These are phyloP conservation scores for Acrossocheilus wenchowensis DNA, from an alignment of 2,797 vertebrate genomes.

Conservation along the genomic window DNA sequence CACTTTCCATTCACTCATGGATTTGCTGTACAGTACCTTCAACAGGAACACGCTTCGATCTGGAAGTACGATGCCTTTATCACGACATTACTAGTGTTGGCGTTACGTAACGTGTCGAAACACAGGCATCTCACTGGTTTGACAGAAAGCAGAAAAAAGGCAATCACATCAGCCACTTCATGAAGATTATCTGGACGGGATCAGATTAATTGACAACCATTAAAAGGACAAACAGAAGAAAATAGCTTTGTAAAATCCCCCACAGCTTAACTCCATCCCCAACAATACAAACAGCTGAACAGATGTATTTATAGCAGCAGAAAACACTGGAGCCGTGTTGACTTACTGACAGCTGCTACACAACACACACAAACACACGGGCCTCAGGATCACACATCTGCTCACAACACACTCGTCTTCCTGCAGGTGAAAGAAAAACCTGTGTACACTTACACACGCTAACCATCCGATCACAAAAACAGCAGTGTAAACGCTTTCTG, in stretches of 20 bases:
- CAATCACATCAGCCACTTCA: neutral
- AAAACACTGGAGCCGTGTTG: conserved; percentile 6
- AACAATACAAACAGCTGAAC: conserved; percentile 5
- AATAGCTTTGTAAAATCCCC: neutral
- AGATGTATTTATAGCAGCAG: conserved; percentile 15
- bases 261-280: neutral
- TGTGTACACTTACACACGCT: neutral
- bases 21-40: conserved; percentile 35
- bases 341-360: conserved; percentile 8
- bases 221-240: neutral
- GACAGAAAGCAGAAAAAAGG: neutral
- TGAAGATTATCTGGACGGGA: neutral
- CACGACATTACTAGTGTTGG: neutral
- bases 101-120: conserved; percentile 4
- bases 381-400: no score
- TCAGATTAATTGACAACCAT: conserved; percentile 1
- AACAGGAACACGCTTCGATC: conserved; percentile 38
- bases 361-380: neutral
- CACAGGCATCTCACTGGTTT: neutral
- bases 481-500: neutral
- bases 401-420: neutral
- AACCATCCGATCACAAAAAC: neutral
- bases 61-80: conserved; percentile 1
- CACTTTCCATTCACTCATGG: conserved; percentile 69
- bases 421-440: no score